Evolutionary conservation across 2,797 vertebrate genomes (phyloP).

Genomic region (Cottoperca gobio): DNA sequence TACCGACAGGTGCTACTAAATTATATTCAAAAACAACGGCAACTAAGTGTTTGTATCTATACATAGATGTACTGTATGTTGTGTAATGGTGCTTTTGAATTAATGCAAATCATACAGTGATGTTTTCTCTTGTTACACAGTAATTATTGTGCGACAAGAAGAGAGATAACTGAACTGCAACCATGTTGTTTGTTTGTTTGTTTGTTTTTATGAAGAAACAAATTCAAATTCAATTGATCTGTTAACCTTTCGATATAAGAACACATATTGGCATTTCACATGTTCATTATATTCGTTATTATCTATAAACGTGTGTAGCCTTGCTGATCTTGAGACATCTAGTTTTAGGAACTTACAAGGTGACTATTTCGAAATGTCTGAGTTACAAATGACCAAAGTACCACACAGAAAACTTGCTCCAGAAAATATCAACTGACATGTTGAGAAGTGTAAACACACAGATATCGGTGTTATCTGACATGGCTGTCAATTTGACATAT

Average conservation of each 20-base stretch:
- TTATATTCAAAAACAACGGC: too few species aligned
- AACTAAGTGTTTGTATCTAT: not conserved
- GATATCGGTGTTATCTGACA: too few species aligned
- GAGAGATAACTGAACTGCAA: not conserved
- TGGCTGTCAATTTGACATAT: too few species aligned
- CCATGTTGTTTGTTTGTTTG: not conserved
- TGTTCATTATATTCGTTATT: not conserved
- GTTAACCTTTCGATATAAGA: not conserved
- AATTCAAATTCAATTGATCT: not conserved
- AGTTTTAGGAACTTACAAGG: not conserved
- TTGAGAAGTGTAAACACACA: not conserved
- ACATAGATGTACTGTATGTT: too few species aligned
- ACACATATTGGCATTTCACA: not conserved
- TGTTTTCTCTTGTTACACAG: not conserved
- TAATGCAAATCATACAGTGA: not conserved
- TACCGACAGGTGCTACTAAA: too few species aligned
- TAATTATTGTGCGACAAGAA: not conserved
- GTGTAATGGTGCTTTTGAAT: not conserved
- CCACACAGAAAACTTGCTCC: not conserved
- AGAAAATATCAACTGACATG: too few species aligned
- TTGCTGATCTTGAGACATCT: not conserved
- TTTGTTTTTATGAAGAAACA: not conserved
- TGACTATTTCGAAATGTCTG: not conserved
- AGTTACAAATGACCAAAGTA: not conserved
- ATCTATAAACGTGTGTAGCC: too few species aligned